Evolutionary conservation across 2,113 vertebrate species (phyloP).

Genomic region (Dromas ardeola): DNA sequence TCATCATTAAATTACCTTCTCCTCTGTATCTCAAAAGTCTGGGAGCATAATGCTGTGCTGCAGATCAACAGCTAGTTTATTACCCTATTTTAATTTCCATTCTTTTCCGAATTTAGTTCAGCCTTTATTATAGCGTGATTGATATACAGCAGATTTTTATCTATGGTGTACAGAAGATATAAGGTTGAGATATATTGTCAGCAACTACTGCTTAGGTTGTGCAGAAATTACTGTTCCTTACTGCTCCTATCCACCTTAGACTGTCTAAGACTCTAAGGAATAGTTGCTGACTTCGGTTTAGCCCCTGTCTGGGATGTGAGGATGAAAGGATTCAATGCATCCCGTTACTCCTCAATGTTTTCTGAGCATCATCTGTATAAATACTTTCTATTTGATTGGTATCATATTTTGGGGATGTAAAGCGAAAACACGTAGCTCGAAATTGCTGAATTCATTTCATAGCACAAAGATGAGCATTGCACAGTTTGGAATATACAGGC

Average conservation of each 20-base stretch:
- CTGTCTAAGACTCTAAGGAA: neutral
- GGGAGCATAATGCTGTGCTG: neutral
- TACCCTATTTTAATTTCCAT: neutral
- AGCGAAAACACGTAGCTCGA: neutral
- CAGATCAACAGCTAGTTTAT: neutral
- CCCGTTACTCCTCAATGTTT: neutral
- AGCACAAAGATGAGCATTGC: neutral
- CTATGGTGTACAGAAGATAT: neutral
- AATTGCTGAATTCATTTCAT: neutral
- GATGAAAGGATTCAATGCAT: neutral
- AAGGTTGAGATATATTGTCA: neutral
- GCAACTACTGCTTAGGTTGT: neutral
- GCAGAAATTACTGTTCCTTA: neutral
- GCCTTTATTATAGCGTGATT: neutral
- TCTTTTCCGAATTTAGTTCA: neutral
- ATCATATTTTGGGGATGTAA: neutral
- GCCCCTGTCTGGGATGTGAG: neutral
- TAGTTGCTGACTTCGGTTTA: neutral
- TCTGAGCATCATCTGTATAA: neutral
- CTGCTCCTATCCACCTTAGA: neutral
- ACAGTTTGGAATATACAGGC: neutral
- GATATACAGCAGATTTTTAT: neutral
- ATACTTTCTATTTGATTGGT: neutral
- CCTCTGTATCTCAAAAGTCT: neutral
- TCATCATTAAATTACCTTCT: neutral